Percentiles rank a stretch among this genome's conserved stretches.
Evolutionary conservation across 2,888 invertebrate species (phyloP).

Genomic region (Meghimatium bilineatum): DNA sequence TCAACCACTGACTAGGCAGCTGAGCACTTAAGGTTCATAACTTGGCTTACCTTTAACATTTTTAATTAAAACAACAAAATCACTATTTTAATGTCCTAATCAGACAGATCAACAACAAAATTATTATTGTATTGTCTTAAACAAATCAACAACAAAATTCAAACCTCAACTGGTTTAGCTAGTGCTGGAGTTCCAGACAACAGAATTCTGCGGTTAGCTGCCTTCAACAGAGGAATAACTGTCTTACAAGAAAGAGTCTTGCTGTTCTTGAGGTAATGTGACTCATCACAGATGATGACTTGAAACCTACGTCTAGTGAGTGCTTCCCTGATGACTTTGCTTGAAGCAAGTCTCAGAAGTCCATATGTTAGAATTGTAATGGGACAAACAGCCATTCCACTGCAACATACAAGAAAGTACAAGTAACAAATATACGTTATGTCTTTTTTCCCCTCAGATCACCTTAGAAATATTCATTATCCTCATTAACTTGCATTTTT

Average conservation of each 20-base stretch:
- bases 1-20: too few species aligned
- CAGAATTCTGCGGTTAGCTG: conserved; percentile 68
- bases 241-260: conserved; percentile 70
- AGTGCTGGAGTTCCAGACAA: conserved; percentile 76
- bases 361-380: conserved; percentile 73
- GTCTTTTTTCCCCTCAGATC: too few species aligned
- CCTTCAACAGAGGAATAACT: conserved; percentile 69
- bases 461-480: too few species aligned
- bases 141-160: background rate
- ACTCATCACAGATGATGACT: conserved; percentile 74
- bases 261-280: conserved; percentile 73
- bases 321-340: conserved; percentile 68
- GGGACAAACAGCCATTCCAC: conserved; percentile 63
- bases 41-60: too few species aligned
- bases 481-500: too few species aligned
- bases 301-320: conserved; percentile 68
- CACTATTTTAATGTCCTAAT: too few species aligned
- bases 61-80: too few species aligned
- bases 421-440: too few species aligned
- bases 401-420: conserved; percentile 48
- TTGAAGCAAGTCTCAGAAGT: conserved; percentile 65
- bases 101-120: background rate
- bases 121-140: background rate
- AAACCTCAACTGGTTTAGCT: conserved; percentile 73
- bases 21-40: too few species aligned